phyloP scores from a whole-genome alignment of 2,888 invertebrate genomes.

The Slavum lentiscoides region DNA sequence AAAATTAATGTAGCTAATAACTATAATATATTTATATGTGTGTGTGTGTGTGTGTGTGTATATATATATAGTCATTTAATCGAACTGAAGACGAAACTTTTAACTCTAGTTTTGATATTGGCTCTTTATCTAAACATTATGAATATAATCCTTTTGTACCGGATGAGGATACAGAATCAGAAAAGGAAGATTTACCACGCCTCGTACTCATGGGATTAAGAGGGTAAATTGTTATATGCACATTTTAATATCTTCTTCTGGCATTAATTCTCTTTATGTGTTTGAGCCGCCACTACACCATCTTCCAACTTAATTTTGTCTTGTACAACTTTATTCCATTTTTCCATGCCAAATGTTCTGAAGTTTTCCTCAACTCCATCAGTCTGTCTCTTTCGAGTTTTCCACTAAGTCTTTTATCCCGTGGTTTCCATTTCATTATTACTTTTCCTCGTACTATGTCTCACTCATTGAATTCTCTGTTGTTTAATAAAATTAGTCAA shows the following conservation, averaged over 20 bases:
- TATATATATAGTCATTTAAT: constrained; percentile 58
- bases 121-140: constrained; percentile 88
- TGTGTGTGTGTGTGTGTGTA: neutral
- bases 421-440: too few relatives aligned
- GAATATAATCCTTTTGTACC: constrained; percentile 75
- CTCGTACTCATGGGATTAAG: constrained; percentile 93
- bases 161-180: constrained; percentile 43
- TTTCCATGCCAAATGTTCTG: too few relatives aligned
- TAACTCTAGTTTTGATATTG: constrained; percentile 63
- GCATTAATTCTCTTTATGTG: too few relatives aligned
- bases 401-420: too few relatives aligned
- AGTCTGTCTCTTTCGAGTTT: too few relatives aligned
- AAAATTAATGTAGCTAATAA: neutral
- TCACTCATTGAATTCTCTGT: too few relatives aligned
- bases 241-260: neutral
- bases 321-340: too few relatives aligned
- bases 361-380: too few relatives aligned
- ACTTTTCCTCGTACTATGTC: too few relatives aligned
- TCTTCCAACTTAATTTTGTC: too few relatives aligned
- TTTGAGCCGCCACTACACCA: too few relatives aligned
- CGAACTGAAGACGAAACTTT: constrained; percentile 63
- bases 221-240: constrained; percentile 65
- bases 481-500: too few relatives aligned
- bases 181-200: constrained; percentile 65
- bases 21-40: neutral